Conservation (phyloP, 1,140 invertebrate genomes). For the Zeugodacus cucurbitae region DNA sequence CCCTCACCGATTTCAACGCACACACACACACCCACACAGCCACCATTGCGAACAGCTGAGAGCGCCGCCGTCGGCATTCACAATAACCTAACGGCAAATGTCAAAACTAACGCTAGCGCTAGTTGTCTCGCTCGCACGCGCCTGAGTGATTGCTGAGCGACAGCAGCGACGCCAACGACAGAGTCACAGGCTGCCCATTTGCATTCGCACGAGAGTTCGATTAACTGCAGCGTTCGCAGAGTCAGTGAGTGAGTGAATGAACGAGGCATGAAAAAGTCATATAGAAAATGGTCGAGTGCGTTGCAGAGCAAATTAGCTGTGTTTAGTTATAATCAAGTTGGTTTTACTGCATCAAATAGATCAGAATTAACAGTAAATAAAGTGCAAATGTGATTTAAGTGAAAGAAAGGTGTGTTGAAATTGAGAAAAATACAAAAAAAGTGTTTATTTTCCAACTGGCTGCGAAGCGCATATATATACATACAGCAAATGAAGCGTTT, state of each 20-base stretch:
- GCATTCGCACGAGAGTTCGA: conserved; percentile 14
- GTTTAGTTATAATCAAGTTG: background rate
- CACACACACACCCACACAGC: background rate
- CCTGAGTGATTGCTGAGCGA: background rate
- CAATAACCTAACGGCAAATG: background rate
- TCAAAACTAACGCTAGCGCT: background rate
- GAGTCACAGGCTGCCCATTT: background rate
- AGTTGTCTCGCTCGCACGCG: background rate
- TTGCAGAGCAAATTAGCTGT: background rate
- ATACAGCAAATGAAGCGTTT: background rate
- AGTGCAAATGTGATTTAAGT: background rate
- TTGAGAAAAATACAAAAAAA: too few species aligned
- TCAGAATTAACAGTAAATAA: background rate
- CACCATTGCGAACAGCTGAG: conserved; percentile 15
- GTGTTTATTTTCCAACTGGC: too few species aligned
- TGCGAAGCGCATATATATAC: background rate
- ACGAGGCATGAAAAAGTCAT: conserved; percentile 16
- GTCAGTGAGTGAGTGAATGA: conserved; percentile 1
- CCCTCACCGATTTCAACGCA: background rate
- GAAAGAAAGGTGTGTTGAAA: too few species aligned
- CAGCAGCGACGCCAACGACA: background rate
- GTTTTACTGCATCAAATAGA: background rate
- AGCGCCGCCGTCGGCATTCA: background rate
- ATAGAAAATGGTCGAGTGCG: background rate
- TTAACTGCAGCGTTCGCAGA: conserved; percentile 7